Evolutionary conservation across 1,140 invertebrate species (phyloP).

Genomic region (Lepidostoma basale): DNA sequence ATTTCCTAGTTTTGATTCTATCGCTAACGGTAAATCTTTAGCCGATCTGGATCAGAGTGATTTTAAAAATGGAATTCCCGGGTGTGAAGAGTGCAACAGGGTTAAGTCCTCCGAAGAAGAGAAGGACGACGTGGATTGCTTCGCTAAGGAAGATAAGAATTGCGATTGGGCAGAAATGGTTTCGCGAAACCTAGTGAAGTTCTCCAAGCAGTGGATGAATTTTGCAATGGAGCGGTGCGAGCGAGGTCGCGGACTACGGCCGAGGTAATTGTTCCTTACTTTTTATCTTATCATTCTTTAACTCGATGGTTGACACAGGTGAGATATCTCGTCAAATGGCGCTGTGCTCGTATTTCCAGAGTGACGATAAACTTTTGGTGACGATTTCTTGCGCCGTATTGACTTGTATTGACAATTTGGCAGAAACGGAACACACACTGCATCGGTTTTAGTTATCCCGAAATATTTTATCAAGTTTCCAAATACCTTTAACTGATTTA

Average conservation of each 20-base stretch:
- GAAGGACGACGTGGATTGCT: constrained; percentile 39
- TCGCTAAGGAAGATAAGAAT: constrained; percentile 26
- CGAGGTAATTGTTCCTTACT: too few species aligned
- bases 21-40: constrained; percentile 4
- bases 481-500: too few species aligned
- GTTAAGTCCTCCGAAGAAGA: neutral
- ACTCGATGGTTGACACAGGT: too few species aligned
- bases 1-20: constrained; percentile 25
- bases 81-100: constrained; percentile 37
- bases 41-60: constrained; percentile 35
- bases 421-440: too few species aligned
- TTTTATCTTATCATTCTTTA: too few species aligned
- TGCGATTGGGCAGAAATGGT: constrained; percentile 48
- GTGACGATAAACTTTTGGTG: too few species aligned
- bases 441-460: too few species aligned
- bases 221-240: constrained; percentile 85
- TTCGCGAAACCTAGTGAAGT: constrained; percentile 67
- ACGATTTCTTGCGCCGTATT: too few species aligned
- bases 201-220: constrained; percentile 86
- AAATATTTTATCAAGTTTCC: too few species aligned
- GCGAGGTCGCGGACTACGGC: constrained; percentile 78
- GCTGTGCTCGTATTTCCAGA: too few species aligned
- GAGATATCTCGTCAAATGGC: too few species aligned
- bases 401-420: too few species aligned
- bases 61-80: constrained; percentile 38